phyloP scores from a whole-genome alignment of 2,797 vertebrate genomes.

The Sphenopsis melanotis region DNA sequence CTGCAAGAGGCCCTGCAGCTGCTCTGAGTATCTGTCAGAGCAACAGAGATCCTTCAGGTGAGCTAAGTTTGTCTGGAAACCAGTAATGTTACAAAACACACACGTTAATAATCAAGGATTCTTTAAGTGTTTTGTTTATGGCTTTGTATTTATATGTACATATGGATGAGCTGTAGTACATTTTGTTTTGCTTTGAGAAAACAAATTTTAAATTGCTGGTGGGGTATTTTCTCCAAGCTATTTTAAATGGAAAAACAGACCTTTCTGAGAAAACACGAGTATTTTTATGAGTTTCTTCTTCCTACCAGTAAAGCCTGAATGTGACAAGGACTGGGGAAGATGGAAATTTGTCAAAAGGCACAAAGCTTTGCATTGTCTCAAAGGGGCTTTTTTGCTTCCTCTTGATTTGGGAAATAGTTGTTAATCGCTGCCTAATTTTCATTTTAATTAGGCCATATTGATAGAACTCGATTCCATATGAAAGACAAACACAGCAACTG shows the following conservation, averaged over 20 bases:
- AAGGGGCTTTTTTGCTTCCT: neutral
- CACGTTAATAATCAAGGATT: neutral
- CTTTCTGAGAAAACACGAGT: neutral
- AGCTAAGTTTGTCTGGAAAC: neutral
- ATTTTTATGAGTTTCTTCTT: neutral
- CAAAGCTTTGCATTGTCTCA: neutral
- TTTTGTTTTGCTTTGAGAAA: neutral
- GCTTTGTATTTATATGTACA: neutral
- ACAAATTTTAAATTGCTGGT: neutral
- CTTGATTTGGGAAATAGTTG: constrained; percentile 13
- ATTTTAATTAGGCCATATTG: constrained; percentile 17
- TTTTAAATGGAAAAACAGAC: neutral
- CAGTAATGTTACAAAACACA: neutral
- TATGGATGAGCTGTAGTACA: neutral
- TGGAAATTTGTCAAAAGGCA: neutral
- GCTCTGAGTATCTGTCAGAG: neutral
- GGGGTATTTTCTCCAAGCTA: neutral
- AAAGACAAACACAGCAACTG: constrained; percentile 19
- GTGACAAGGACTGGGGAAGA: neutral
- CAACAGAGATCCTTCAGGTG: neutral
- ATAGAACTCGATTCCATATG: neutral
- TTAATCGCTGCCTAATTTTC: constrained; percentile 39
- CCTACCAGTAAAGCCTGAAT: neutral
- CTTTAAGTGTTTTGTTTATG: neutral
- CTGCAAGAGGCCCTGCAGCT: neutral